Conservation (phyloP, 2,113 vertebrate genomes). For the Sisor rabdophorus region DNA sequence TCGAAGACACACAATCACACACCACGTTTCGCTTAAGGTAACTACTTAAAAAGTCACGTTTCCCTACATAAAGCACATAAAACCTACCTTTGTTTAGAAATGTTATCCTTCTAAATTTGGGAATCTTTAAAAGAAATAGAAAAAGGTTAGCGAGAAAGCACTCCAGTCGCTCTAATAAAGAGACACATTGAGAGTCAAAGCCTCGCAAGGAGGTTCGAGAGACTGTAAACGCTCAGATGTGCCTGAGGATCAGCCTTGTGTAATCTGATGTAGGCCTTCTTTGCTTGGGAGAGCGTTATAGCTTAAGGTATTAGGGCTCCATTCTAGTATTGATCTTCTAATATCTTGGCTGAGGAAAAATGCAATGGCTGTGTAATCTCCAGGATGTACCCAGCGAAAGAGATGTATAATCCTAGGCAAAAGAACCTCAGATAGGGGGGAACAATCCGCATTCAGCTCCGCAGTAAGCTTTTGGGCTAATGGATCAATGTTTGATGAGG, state of each 20-base stretch:
- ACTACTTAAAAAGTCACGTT: background rate
- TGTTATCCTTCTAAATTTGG: constrained; percentile 17
- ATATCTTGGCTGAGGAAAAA: constrained; percentile 34
- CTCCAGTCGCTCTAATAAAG: constrained; percentile 18
- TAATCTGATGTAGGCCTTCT: constrained; percentile 43
- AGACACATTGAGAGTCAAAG: background rate
- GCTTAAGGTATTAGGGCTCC: constrained; percentile 45
- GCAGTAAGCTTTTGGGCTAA: constrained; percentile 17
- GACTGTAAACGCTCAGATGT: constrained; percentile 28
- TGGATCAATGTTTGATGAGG: constrained; percentile 19
- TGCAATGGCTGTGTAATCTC: constrained; percentile 44
- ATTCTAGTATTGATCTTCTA: constrained; percentile 45
- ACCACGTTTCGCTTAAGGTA: background rate
- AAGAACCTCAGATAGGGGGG: constrained; percentile 3
- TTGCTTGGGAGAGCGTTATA: constrained; percentile 34
- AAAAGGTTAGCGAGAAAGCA: constrained; percentile 4
- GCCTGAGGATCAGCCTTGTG: constrained; percentile 31
- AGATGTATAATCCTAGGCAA: constrained; percentile 30
- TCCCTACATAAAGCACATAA: background rate
- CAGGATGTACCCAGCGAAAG: constrained; percentile 36
- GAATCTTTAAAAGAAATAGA: constrained; percentile 10
- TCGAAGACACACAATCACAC: too few species aligned
- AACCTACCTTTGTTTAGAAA: background rate
- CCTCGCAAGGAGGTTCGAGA: constrained; percentile 15
- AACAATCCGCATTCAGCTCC: constrained; percentile 30